phyloP scores from a whole-genome alignment of 2,113 vertebrate genomes.

The Heloderma charlesbogerti region DNA sequence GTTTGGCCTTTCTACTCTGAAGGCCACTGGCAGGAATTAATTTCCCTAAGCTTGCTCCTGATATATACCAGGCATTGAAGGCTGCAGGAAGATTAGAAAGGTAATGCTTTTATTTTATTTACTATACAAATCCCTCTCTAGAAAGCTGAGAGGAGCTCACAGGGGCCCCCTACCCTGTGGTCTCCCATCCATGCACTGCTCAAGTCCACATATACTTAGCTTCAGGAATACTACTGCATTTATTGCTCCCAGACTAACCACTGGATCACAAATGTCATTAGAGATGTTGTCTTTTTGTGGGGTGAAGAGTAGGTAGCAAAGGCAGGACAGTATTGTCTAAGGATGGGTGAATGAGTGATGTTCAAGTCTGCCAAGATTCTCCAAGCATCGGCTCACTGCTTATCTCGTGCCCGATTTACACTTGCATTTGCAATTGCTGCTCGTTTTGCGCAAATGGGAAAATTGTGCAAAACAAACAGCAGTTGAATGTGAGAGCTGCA shows the following conservation, averaged over 20 bases:
- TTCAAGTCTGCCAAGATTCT: too few species aligned
- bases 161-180: neutral
- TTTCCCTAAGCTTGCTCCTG: neutral
- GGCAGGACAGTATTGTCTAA: neutral
- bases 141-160: neutral
- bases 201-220: neutral
- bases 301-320: constrained; percentile 10
- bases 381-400: too few species aligned
- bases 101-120: neutral
- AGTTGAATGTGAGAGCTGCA: too few species aligned
- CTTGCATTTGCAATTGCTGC: too few species aligned
- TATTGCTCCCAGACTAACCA: neutral
- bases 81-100: constrained; percentile 7
- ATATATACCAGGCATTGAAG: neutral
- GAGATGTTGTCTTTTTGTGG: constrained; percentile 1
- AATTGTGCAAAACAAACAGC: too few species aligned
- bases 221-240: neutral
- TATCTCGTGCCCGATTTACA: too few species aligned
- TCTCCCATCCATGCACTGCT: neutral
- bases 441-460: too few species aligned
- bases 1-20: constrained; percentile 3
- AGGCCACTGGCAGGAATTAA: neutral
- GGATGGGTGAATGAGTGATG: too few species aligned
- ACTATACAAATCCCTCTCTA: neutral
- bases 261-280: neutral